These are phyloP conservation scores for Dolomedes plantarius DNA, from an alignment of 2,888 invertebrate species.

Conservation along the genomic window DNA sequence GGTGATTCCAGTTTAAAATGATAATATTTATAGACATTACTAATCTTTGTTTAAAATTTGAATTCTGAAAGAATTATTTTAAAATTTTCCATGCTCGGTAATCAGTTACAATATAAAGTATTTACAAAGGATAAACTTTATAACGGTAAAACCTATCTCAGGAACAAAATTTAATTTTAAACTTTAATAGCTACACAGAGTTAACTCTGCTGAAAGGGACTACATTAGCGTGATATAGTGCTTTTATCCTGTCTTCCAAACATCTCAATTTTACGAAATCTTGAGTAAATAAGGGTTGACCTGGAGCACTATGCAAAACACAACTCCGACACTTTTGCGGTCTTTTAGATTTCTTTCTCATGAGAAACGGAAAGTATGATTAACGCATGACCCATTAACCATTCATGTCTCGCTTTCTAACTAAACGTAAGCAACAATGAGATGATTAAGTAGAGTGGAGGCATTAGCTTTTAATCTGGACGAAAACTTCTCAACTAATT, in stretches of 20 bases:
- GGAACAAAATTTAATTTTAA: too few species aligned
- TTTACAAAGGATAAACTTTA: too few species aligned
- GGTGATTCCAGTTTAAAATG: too few species aligned
- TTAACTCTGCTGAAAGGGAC: too few species aligned
- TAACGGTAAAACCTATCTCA: too few species aligned
- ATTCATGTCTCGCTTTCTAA: constrained; percentile 42
- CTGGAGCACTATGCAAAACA: background rate
- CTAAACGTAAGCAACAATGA: constrained; percentile 50
- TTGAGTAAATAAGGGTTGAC: constrained; percentile 5
- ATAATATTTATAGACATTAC: too few species aligned
- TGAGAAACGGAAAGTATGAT: constrained; percentile 12
- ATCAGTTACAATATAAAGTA: too few species aligned
- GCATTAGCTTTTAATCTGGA: constrained; percentile 59
- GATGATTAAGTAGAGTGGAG: constrained; percentile 52
- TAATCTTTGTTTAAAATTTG: too few species aligned
- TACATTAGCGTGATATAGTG: too few species aligned
- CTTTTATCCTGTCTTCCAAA: background rate
- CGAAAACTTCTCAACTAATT: constrained; percentile 56
- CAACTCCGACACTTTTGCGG: constrained; percentile 23
- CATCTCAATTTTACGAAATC: background rate
- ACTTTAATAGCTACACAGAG: too few species aligned
- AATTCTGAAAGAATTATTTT: too few species aligned
- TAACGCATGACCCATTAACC: constrained; percentile 26
- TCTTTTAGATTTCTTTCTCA: constrained; percentile 27
- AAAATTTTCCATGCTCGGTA: too few species aligned